Evolutionary conservation across 37 sponge, comb jelly and placozoan species (phyloP), one percentile per base, ranked within the genome.

Genomic region (Diacarnus erythraeanus): DNA sequence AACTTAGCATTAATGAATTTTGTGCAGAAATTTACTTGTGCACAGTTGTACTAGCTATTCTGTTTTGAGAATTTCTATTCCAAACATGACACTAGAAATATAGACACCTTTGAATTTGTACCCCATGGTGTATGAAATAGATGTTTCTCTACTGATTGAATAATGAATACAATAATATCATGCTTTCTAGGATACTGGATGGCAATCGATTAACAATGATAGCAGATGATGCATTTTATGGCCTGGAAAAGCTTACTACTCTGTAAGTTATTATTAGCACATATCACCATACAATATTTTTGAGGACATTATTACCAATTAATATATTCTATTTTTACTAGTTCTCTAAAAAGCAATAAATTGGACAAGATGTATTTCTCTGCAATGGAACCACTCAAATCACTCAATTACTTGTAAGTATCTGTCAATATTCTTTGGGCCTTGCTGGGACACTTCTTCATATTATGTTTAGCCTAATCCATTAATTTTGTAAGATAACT

Each of bases 391-490:
- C 59, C 42, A n/a, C 43, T 69, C 2, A 70, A 22, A 37, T 56
- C 81, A 71, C 59, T 80, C 6, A 10, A 12, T 20, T 35, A 15
- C 0, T 37, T 80, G 81, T 69, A 39, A 70, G 71, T 80, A n/a
- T n/a, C n/a, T n/a, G n/a, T n/a, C n/a, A n/a, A n/a, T n/a, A n/a
- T n/a, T n/a, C n/a, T n/a, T n/a, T n/a, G n/a, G n/a, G n/a, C n/a
- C n/a, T n/a, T n/a, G n/a, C n/a, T n/a, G n/a, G n/a, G n/a, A n/a
- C n/a, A n/a, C n/a, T n/a, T n/a, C n/a, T n/a, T n/a, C n/a, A n/a
- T n/a, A n/a, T n/a, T n/a, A n/a, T n/a, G n/a, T n/a, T n/a, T n/a
- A n/a, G n/a, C n/a, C n/a, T n/a, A n/a, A n/a, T n/a, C n/a, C n/a
- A n/a, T n/a, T n/a, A n/a, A n/a, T n/a, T n/a, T n/a, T n/a, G n/a